Conservation (phyloP, 2,113 vertebrate genomes). For the Urocitellus parryii region DNA sequence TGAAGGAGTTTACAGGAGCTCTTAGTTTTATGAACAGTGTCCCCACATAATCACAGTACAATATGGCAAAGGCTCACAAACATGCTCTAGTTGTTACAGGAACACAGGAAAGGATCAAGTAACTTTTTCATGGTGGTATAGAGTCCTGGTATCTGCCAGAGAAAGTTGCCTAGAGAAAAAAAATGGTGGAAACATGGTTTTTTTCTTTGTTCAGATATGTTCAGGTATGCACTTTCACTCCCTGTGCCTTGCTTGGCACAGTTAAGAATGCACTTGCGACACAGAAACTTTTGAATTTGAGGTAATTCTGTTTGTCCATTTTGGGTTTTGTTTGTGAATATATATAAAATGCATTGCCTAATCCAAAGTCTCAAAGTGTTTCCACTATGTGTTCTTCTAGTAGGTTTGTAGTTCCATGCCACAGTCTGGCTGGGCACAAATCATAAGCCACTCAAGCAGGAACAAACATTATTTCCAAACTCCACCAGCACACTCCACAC, state of each 20-base stretch:
- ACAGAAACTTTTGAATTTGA: background rate
- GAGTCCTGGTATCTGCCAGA: background rate
- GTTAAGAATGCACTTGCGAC: background rate
- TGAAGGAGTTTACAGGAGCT: background rate
- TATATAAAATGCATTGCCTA: background rate
- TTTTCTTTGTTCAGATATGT: background rate
- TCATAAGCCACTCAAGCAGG: no score
- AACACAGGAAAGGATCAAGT: background rate
- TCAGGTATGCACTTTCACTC: background rate
- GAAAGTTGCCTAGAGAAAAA: background rate
- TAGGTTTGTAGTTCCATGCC: background rate
- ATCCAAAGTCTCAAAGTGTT: background rate
- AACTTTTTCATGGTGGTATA: fast-evolving
- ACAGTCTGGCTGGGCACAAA: no score
- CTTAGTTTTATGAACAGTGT: background rate
- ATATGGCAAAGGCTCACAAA: background rate
- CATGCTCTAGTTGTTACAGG: background rate
- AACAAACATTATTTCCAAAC: no score
- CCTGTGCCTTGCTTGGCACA: background rate
- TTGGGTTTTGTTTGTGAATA: background rate
- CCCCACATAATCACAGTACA: background rate
- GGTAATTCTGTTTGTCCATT: background rate
- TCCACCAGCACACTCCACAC: no score
- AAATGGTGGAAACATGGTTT: background rate
- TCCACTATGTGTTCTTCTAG: background rate